Percentiles rank a stretch among this genome's conserved stretches.
phyloP scores from a whole-genome alignment of 2,888 invertebrate species.

The Drosophila fungiperda region DNA sequence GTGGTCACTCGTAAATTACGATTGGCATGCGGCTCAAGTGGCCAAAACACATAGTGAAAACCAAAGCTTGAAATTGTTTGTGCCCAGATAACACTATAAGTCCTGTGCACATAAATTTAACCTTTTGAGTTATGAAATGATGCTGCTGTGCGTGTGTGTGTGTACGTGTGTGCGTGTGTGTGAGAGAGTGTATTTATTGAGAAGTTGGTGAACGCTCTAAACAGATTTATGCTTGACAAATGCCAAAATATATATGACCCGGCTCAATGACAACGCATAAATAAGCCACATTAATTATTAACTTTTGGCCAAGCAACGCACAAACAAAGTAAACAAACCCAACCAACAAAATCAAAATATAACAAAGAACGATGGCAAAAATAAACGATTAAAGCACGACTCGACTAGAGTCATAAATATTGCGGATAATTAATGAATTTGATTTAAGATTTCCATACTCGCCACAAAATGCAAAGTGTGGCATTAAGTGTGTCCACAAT shows the following conservation, averaged over 20 bases:
- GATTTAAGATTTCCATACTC: constrained; percentile 18
- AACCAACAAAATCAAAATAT: constrained; percentile 11
- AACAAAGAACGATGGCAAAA: constrained; percentile 14
- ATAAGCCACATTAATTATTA: constrained; percentile 72
- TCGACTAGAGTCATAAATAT: constrained; percentile 67
- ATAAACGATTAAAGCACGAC: constrained; percentile 18
- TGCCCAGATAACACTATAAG: constrained; percentile 6
- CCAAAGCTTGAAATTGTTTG: constrained; percentile 38
- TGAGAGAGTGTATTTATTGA: constrained; percentile 2
- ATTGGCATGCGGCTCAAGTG: constrained; percentile 66
- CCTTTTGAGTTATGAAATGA: constrained; percentile 66
- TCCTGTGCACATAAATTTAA: constrained; percentile 58
- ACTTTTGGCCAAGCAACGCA: constrained; percentile 32
- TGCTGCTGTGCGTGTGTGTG: neutral
- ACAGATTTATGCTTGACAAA: constrained; percentile 60
- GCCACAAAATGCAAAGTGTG: constrained; percentile 22
- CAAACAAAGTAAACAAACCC: constrained; percentile 40
- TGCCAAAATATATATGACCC: constrained; percentile 50
- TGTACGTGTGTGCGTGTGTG: neutral
- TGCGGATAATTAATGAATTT: constrained; percentile 73
- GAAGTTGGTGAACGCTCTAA: constrained; percentile 24
- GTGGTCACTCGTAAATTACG: constrained; percentile 69
- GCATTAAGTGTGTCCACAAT: constrained; percentile 11
- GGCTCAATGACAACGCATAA: constrained; percentile 71
- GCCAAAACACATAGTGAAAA: constrained; percentile 13